Percentiles rank a stretch among this genome's conserved stretches.
These are phyloP conservation scores for Oncorhynchus keta DNA, from an alignment of 2,113 vertebrate genomes.

Conservation along the genomic window DNA sequence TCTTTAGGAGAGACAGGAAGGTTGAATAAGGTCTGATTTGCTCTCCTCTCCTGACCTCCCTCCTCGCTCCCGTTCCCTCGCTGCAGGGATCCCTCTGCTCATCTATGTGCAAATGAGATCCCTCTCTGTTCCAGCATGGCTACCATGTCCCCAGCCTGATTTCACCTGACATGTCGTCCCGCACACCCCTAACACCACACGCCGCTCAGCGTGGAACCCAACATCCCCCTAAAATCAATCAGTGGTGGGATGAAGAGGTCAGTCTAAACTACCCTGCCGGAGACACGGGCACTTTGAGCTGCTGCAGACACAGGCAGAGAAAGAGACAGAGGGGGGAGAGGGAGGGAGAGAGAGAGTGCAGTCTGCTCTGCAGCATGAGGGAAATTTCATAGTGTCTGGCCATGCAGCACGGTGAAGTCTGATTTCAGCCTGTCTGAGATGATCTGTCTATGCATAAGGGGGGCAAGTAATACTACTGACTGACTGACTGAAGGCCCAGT, in stretches of 20 bases:
- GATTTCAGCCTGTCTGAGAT: too few relatives aligned
- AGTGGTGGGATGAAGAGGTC: neutral
- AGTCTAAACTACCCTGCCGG: neutral
- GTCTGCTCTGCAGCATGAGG: too few relatives aligned
- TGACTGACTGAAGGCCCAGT: too few relatives aligned
- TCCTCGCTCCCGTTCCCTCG: neutral
- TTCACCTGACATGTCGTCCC: neutral
- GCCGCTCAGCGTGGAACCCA: neutral
- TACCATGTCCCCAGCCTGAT: neutral
- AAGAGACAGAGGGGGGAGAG: neutral
- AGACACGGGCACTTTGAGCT: neutral
- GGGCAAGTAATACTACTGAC: too few relatives aligned
- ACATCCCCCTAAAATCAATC: neutral
- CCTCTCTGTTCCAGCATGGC: neutral
- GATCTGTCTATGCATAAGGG: too few relatives aligned
- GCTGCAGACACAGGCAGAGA: neutral
- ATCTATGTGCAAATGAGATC: neutral
- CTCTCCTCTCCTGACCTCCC: neutral
- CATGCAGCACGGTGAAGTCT: too few relatives aligned
- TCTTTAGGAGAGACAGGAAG: too few relatives aligned
- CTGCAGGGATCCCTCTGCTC: neutral
- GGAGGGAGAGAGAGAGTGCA: neutral
- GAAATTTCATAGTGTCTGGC: too few relatives aligned
- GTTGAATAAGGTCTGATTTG: neutral
- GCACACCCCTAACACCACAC: neutral